Percentiles rank a stretch among this genome's conserved stretches.
Evolutionary conservation across 1,140 invertebrate genomes (phyloP).

Genomic region (Caenorhabditis briggsae): DNA sequence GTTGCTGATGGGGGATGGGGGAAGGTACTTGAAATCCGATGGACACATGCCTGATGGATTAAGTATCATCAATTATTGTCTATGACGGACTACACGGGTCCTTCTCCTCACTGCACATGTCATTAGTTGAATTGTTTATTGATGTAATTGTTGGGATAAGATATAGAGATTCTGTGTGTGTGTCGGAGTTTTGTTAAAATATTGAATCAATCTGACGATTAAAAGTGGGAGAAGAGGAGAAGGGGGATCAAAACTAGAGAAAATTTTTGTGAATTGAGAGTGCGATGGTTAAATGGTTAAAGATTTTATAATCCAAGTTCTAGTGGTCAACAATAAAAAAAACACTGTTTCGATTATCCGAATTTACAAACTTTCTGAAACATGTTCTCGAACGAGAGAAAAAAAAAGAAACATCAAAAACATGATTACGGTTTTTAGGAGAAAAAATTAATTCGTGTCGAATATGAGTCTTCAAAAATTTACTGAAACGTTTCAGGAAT

Average conservation of each 20-base stretch:
- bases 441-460: too few relatives aligned
- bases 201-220: conserved; percentile 18
- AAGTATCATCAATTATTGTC: conserved; percentile 50
- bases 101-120: neutral
- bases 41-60: conserved; percentile 43
- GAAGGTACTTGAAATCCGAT: conserved; percentile 26
- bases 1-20: conserved; percentile 9
- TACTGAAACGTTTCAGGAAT: too few relatives aligned
- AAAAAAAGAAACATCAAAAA: too few relatives aligned
- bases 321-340: too few relatives aligned
- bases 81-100: conserved; percentile 49
- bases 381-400: too few relatives aligned
- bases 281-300: too few relatives aligned
- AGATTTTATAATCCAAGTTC: too few relatives aligned
- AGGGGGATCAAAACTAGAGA: neutral
- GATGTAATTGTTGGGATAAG: conserved; percentile 10
- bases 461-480: too few relatives aligned
- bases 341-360: too few relatives aligned
- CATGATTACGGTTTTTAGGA: too few relatives aligned
- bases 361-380: too few relatives aligned
- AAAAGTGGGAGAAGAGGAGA: neutral
- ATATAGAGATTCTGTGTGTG: conserved; percentile 41
- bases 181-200: neutral
- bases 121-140: conserved; percentile 55
- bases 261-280: too few relatives aligned